Base-by-base conservation (phyloP, 2,888 invertebrate species). In the Nymphalis urticae region DNA sequence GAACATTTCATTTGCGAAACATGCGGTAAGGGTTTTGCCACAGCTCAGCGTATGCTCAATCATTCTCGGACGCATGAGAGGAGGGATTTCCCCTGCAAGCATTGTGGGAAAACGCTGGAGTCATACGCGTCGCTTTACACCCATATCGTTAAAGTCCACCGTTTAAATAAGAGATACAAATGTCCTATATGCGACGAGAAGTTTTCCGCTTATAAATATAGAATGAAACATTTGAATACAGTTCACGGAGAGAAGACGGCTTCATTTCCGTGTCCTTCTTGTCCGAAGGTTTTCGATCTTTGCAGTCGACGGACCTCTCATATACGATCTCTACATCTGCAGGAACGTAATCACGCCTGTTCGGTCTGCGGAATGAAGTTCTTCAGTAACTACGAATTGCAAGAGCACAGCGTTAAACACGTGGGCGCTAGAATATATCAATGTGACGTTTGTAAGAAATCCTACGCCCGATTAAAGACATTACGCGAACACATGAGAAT, bases 341-440 rank as follows among this genome's bases (percentile, higher is more conserved):
- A 86, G 78, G 94, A 87, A 75, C 83, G 87, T 69, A 93, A 90
- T 50, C 93, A 93, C 70, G 81, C 92, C 0, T 94, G 94, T 73
- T 79, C 87, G 0, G 84, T 89, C 2, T 94, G 94, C 60, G 88
- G 91, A 0, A 93, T 92, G 85, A 92, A 93, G 75, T 94, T 94
- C 73, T 93, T 93, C 70, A 90, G 92, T 0, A 94, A 93, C 64
- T 93, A 93, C 64, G 93, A 93, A 71, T 80, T 94, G 36, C 93
- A 93, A 48, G 93, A 93, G 70, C 94, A 94, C 78, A 89, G 92
- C 60, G 86, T 93, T 1, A 94, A 93, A 64, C 94, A 94, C 72
- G 90, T 92, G 0, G 93, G 93, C 0, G 92, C 90, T 48, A 89
- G 93, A 76, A 93, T 93, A 48, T 94, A 91, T 64, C 90, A 93